Base-by-base conservation (phyloP, 2,113 vertebrate species). In the Plectropomus leopardus region DNA sequence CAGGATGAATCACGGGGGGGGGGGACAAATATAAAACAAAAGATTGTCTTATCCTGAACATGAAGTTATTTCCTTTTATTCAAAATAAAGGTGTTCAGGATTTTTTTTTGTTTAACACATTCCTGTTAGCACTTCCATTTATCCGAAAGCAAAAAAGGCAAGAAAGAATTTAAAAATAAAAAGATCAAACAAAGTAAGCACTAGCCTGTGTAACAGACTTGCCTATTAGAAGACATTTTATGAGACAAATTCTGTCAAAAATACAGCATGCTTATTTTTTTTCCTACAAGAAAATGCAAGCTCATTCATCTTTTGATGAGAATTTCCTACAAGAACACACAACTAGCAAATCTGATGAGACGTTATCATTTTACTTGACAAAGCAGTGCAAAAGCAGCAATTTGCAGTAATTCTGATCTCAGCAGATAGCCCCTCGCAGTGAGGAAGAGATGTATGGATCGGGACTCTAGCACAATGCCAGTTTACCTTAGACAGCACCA, bases 401-500 rank as follows among this genome's bases (percentile, higher is more conserved):
- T 79, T 86, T 72, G 47, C 59, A 34, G 64, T 44, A 42, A 87
- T 83, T 72, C 68, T 60, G 63, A 82, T 67, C 54, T 78, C 82
- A 63, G 74, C 63, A 79, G 85, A 72, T 44, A 58, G 78, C 23
- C 66, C 36, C 55, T 86, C 44, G 5, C 55, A 75, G 79, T 58
- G 53, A 82, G 32, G 85, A 80, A 54, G 47, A 48, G 21, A 44
- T 34, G 54, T 64, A 76, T 69, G 75, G 67, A 82, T 71, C 72
- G 60, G 54, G 59, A 76, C 54, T 82, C 55, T 7, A 50, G 36
- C 70, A 67, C 72, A 83, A 72, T 78, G 57, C 64, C 76, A 78
- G 71, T 91, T 86, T 87, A 84, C 76, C 86, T 81, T 63, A 65
- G 86, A 93, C 88, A 88, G 63, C 77, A 76, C 64, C 47, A 23